Percentiles rank a stretch among this genome's conserved stretches.
These are phyloP conservation scores for Alca torda DNA, from an alignment of 2,797 vertebrate genomes.

Conservation along the genomic window DNA sequence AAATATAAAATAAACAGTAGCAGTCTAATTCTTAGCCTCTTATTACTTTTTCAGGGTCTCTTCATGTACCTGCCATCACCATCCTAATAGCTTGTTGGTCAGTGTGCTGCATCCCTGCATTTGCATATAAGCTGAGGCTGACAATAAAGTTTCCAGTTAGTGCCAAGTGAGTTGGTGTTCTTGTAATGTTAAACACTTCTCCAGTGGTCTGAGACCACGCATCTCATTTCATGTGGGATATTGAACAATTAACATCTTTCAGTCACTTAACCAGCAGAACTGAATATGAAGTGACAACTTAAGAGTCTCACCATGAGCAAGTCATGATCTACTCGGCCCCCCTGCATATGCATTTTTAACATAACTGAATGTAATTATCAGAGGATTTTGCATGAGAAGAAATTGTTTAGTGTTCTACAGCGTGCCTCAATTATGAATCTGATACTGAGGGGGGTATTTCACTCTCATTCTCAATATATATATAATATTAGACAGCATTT, in stretches of 20 bases:
- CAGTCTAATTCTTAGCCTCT: not conserved
- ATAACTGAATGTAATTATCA: not conserved
- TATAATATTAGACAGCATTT: not conserved
- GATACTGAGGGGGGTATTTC: not conserved
- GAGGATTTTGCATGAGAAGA: not conserved
- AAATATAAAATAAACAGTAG: conserved; percentile 9
- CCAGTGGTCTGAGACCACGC: not conserved
- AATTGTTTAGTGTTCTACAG: not conserved
- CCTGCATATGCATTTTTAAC: not conserved
- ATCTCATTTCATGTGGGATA: conserved; percentile 16
- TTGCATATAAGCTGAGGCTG: conserved; percentile 21
- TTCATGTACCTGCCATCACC: not conserved
- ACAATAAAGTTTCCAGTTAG: conserved; percentile 14
- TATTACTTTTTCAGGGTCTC: not conserved
- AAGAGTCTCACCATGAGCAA: not conserved
- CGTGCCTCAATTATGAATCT: not conserved
- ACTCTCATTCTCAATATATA: not conserved
- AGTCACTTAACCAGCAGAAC: not conserved
- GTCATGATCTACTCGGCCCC: not conserved
- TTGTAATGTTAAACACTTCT: conserved; percentile 12
- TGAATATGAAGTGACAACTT: conserved; percentile 1
- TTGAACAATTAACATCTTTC: conserved; percentile 37
- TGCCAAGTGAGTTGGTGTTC: conserved; percentile 25
- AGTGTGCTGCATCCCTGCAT: not conserved
- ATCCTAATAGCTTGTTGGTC: not conserved